A percentile compares a stretch with the other conserved stretches of the same genome.
These are phyloP conservation scores for Drosophila elegans DNA, from an alignment of 1,140 invertebrate genomes.

Conservation along the genomic window DNA sequence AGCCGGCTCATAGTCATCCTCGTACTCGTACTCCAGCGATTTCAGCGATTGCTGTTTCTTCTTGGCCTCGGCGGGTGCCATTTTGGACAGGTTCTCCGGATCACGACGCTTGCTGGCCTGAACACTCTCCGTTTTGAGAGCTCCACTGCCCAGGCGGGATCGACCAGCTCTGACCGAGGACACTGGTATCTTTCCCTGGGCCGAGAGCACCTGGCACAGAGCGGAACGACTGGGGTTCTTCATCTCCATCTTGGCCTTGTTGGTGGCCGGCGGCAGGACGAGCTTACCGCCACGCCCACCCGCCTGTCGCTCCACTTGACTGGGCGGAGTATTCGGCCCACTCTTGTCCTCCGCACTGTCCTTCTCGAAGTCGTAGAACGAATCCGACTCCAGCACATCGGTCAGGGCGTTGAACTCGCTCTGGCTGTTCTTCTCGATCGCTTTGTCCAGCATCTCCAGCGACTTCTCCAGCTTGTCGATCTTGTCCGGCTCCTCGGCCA, in stretches of 20 bases:
- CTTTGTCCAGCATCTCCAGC: slow-evolving; percentile 65
- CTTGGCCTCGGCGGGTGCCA: slow-evolving; percentile 32
- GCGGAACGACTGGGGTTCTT: slow-evolving; percentile 25
- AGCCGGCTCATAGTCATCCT: slow-evolving; percentile 55
- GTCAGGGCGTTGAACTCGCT: slow-evolving; percentile 63
- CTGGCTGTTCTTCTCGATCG: slow-evolving; percentile 71
- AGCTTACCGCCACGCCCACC: slow-evolving; percentile 43
- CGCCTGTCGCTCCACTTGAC: slow-evolving; percentile 24
- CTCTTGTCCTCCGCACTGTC: slow-evolving; percentile 58
- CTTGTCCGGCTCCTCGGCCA: slow-evolving; percentile 58
- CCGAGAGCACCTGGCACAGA: slow-evolving; percentile 45
- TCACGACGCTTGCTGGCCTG: slow-evolving; percentile 45
- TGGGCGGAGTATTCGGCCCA: neutral
- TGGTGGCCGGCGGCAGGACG: slow-evolving; percentile 49
- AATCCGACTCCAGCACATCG: slow-evolving; percentile 64
- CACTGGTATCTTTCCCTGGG: slow-evolving; percentile 12
- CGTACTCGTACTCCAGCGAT: slow-evolving; percentile 56
- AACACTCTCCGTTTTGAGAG: slow-evolving; percentile 1
- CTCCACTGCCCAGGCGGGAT: neutral
- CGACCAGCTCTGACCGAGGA: neutral
- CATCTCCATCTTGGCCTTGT: slow-evolving; percentile 30
- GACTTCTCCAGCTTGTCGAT: slow-evolving; percentile 74
- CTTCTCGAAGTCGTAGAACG: slow-evolving; percentile 62
- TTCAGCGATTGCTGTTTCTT: slow-evolving; percentile 35
- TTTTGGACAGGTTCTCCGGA: slow-evolving; percentile 11